Base-by-base conservation (phyloP, 1,140 invertebrate genomes). In the Parasteatoda tepidariorum region DNA sequence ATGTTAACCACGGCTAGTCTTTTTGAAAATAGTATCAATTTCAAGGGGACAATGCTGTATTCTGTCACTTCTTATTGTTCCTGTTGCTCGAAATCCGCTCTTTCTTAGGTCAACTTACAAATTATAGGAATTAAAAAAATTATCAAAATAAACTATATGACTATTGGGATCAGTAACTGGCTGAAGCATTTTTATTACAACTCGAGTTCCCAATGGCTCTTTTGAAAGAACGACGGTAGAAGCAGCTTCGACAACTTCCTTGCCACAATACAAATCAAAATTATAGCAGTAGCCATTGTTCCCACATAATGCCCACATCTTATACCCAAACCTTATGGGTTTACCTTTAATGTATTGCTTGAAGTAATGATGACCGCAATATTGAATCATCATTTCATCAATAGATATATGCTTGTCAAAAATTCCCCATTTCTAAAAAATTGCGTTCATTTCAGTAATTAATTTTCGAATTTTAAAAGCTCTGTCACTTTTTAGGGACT, bases 261-360 rank as follows among this genome's bases (percentile, higher is more conserved):
- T 41, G 38, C 38, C 31, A 18, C 68, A 18, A 31, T 57, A 57
- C 30, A 73, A 57, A 57, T 73, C 28, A 73, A 73, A 67, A 67
- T 67, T 34, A 67, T 34, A 67, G 9, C 33, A 67, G 3, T 67
- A 67, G 64, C 31, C 64, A n/a, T 73, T 57, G 7, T 31, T 33
- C 3, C 48, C 48, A 73, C 68, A 73, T 22, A 73, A 31, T 13
- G 68, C 54, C 68, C 68, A 73, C 22, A 73, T 31, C 30, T 31
- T 73, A 73, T 33, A 73, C 24, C 48, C 68, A 73, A 73, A 73
- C 54, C 48, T 55, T 73, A 73, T 73, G 68, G 68, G 68, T 31
- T 73, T 73, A 57, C 2, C 68, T 73, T 57, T 41, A 55, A 57
- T 15, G n/a, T n/a, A 73, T 57, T 73, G 48, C 34, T 73, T 73